Evolutionary conservation across 2,113 vertebrate species (phyloP).

Genomic region (Caranx melampygus): DNA sequence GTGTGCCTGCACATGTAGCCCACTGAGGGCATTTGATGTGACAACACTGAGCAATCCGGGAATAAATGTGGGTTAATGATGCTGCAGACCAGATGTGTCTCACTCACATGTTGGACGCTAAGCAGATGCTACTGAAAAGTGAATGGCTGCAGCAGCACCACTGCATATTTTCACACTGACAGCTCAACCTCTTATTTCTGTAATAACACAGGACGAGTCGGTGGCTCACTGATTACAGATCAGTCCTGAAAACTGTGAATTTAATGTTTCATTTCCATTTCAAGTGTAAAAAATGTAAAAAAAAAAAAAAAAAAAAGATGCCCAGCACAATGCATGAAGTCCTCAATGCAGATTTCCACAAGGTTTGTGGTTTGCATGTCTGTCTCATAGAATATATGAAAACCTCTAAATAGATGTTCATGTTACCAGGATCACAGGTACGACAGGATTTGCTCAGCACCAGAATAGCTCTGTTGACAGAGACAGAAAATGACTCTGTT

Average conservation of each 20-base stretch:
- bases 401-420: constrained; percentile 35
- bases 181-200: background rate
- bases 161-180: constrained; percentile 22
- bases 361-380: constrained; percentile 12
- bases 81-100: constrained; percentile 67
- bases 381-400: constrained; percentile 18
- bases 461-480: too few species aligned
- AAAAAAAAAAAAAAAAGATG: too few species aligned
- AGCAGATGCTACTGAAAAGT: constrained; percentile 35
- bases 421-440: background rate
- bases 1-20: constrained; percentile 35
- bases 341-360: background rate
- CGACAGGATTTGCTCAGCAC: too few species aligned
- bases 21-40: constrained; percentile 17
- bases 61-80: constrained; percentile 66
- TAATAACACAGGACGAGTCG: background rate
- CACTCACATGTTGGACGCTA: constrained; percentile 29
- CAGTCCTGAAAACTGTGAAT: background rate
- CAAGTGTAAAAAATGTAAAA: background rate
- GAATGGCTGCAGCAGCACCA: background rate
- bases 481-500: too few species aligned
- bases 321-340: background rate
- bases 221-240: background rate
- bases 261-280: background rate
- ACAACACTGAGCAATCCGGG: constrained; percentile 53